Evolutionary conservation across 2,797 vertebrate species (phyloP), one percentile per base, ranked within the genome.

Genomic region (Leuciscus waleckii): DNA sequence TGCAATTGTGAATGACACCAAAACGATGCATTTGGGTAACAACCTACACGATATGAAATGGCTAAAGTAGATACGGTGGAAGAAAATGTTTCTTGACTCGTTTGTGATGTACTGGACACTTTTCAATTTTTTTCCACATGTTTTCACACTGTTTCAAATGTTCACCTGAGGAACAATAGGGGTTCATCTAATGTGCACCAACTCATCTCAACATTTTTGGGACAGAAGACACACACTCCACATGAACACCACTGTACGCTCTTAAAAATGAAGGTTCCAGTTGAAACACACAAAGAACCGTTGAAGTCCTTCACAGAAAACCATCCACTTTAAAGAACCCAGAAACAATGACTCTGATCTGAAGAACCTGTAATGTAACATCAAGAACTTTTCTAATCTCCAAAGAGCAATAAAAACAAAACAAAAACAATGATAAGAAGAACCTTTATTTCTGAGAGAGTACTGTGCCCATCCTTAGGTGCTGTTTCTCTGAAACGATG

Each of bases 51-150:
- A 76, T 63, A 73, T 90, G 39, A 80, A 83, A 90, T 88, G 74
- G 92, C 87, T 54, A 79, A 93, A 95, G 94, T 95, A 94, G 93
- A 89, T 88, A 95, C 90, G 94, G 93, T 95, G 94, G 95, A 96
- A 96, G 95, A 96, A 96, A 96, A 96, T 96, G 95, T 96, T 96
- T 96, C 95, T 96, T 95, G 92, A 93, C 91, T 94, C 93, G 94
- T 90, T 94, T 88, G 82, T 87, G 86, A 70, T 78, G 82, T 78
- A 70, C 39, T 85, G 83, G 39, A 85, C 82, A 78, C 61, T 56
- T 61, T 26, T 68, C 23, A 0, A 23, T 56, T 83, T 68, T 76
- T 56, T 49, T 41, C 14, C n/a, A 58, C 69, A 63, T 65, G 70
- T 83, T 83, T 68, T 54, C 17, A 68, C 71, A 70, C 37, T 69